phyloP scores from a whole-genome alignment of 2,113 vertebrate genomes.

The Lepidothrix coronata region DNA sequence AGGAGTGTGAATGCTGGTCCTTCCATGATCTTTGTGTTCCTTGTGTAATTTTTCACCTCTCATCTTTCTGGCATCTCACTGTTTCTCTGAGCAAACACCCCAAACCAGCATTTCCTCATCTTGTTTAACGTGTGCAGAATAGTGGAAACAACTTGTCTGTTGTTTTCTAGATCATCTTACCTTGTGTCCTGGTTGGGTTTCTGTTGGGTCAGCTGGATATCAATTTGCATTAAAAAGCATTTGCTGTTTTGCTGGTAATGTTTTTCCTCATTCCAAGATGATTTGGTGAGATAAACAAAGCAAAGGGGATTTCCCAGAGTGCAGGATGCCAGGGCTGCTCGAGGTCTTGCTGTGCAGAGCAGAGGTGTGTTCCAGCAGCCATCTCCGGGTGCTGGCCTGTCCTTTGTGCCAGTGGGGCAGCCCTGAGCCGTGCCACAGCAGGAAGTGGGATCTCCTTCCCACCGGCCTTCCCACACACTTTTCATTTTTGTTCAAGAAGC shows the following conservation, averaged over 20 bases:
- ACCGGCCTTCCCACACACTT: background rate
- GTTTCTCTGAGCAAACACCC: background rate
- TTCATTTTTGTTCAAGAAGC: background rate
- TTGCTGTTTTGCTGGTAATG: background rate
- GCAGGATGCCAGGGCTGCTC: fast-evolving
- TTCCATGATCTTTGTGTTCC: fast-evolving
- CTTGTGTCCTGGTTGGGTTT: too few species aligned
- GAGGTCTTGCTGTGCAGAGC: fast-evolving
- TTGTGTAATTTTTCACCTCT: background rate
- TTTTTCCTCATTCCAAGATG: background rate
- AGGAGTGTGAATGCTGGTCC: background rate
- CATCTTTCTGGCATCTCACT: background rate
- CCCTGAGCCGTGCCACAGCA: fast-evolving
- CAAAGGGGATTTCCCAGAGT: background rate
- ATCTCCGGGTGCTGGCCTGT: fast-evolving
- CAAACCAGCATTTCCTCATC: background rate
- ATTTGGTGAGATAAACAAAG: background rate
- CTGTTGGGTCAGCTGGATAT: background rate
- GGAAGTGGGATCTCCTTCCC: background rate
- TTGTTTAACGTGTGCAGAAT: background rate
- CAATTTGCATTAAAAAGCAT: background rate
- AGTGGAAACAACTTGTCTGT: background rate
- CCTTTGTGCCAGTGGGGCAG: background rate
- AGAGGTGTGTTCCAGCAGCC: background rate
- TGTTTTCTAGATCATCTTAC: background rate